phyloP scores from a whole-genome alignment of 2,113 vertebrate species.

The Hippotragus niger region DNA sequence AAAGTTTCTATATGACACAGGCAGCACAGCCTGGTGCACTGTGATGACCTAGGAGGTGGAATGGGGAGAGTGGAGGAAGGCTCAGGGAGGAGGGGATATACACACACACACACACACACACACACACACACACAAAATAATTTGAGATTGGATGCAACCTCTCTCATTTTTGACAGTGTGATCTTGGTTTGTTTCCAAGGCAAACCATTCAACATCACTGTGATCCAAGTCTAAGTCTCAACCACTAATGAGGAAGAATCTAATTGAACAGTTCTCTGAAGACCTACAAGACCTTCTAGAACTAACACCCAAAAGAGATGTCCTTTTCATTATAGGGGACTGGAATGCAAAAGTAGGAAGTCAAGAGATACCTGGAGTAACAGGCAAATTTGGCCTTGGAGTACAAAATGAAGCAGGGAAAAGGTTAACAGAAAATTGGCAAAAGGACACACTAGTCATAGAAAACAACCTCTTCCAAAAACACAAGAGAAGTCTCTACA shows the following conservation, averaged over 20 bases:
- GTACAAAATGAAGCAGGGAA: not conserved
- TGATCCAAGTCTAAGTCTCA: not conserved
- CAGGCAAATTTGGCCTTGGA: not conserved
- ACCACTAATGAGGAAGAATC: not conserved
- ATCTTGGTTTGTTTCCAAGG: not conserved
- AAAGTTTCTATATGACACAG: not conserved
- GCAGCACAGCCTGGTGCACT: not conserved
- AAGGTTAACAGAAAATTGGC: not conserved
- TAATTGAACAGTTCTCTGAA: not conserved
- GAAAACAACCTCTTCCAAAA: not conserved
- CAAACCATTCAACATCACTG: not conserved
- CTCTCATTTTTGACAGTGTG: not conserved
- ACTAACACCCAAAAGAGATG: no score
- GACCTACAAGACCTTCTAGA: not conserved
- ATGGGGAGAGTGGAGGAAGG: not conserved
- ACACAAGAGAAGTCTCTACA: not conserved
- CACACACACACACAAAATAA: not conserved
- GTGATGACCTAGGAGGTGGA: not conserved
- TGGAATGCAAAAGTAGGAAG: not conserved
- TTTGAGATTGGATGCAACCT: not conserved
- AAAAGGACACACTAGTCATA: not conserved
- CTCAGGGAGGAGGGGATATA: not conserved
- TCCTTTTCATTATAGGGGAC: not conserved
- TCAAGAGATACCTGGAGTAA: not conserved
- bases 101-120: not conserved